Conservation (phyloP, 2,113 vertebrate genomes). For the Notothenia coriiceps region DNA sequence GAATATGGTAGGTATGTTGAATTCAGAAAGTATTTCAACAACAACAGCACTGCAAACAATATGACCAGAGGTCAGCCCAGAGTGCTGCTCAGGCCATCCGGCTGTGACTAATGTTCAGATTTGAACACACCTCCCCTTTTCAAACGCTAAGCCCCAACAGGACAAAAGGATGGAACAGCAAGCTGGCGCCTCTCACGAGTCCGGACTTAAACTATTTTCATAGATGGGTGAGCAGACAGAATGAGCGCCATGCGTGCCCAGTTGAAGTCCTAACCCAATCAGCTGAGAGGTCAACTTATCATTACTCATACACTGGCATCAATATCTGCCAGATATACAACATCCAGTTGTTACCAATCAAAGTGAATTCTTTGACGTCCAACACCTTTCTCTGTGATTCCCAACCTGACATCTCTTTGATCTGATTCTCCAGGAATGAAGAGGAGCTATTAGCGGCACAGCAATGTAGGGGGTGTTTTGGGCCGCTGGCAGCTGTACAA, state of each 20-base stretch:
- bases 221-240: conserved; percentile 87
- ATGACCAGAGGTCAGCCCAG: conserved; percentile 31
- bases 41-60: conserved; percentile 26
- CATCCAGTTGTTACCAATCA: neutral
- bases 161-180: conserved; percentile 79
- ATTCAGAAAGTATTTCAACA: conserved; percentile 10
- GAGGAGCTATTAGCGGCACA: conserved; percentile 82
- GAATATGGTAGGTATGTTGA: neutral
- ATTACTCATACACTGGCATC: neutral
- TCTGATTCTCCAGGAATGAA: conserved; percentile 75
- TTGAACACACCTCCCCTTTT: conserved; percentile 74
- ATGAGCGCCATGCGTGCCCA: conserved; percentile 73
- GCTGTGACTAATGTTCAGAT: conserved; percentile 76
- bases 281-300: conserved; percentile 52
- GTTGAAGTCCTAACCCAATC: conserved; percentile 40
- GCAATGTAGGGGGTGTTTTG: conserved; percentile 78
- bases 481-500: conserved; percentile 85
- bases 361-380: neutral
- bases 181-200: conserved; percentile 71
- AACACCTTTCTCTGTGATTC: conserved; percentile 1
- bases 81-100: conserved; percentile 49
- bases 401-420: conserved; percentile 43
- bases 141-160: conserved; percentile 66
- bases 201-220: conserved; percentile 83
- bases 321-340: neutral